phyloP scores from a whole-genome alignment of 2,797 vertebrate species.

The Salarias fasciatus region DNA sequence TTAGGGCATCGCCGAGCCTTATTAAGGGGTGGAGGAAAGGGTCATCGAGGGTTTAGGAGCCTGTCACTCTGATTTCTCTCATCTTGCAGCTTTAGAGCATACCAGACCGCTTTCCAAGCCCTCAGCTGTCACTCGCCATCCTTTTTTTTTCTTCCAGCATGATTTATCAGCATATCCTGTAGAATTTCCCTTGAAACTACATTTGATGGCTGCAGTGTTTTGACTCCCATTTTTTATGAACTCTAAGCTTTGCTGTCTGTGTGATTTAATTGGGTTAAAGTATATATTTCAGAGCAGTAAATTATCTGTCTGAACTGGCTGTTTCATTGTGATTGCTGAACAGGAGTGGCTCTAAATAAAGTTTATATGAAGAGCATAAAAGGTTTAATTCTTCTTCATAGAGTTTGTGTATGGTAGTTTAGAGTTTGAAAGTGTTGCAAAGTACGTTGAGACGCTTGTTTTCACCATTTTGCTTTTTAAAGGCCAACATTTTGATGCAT shows the following conservation, averaged over 20 bases:
- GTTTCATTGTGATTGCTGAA: slow-evolving; percentile 15
- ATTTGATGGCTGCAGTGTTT: slow-evolving; percentile 4
- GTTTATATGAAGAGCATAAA: no score
- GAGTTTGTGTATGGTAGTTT: slow-evolving; percentile 9
- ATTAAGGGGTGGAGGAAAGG: slow-evolving; percentile 36
- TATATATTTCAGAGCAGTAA: slow-evolving; percentile 13
- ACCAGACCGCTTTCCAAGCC: slow-evolving; percentile 34
- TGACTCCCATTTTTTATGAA: slow-evolving; percentile 10
- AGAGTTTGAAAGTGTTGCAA: not conserved
- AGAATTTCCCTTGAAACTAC: slow-evolving; percentile 31
- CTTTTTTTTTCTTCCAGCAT: slow-evolving; percentile 34
- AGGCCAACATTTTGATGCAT: not conserved
- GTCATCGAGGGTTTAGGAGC: slow-evolving; percentile 44
- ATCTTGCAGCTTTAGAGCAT: slow-evolving; percentile 29
- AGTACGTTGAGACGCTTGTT: no score
- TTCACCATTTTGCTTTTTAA: not conserved
- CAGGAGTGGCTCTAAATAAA: slow-evolving; percentile 3
- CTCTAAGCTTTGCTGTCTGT: slow-evolving; percentile 4
- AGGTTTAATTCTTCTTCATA: slow-evolving; percentile 4
- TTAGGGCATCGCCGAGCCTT: slow-evolving; percentile 18
- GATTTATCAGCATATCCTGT: slow-evolving; percentile 51
- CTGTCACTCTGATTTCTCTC: slow-evolving; percentile 55
- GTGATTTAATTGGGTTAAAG: slow-evolving; percentile 19
- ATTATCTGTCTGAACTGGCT: slow-evolving; percentile 12
- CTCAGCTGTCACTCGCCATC: slow-evolving; percentile 29